Evolutionary conservation across 2,888 invertebrate genomes (phyloP).

Genomic region (Andricus curvator): DNA sequence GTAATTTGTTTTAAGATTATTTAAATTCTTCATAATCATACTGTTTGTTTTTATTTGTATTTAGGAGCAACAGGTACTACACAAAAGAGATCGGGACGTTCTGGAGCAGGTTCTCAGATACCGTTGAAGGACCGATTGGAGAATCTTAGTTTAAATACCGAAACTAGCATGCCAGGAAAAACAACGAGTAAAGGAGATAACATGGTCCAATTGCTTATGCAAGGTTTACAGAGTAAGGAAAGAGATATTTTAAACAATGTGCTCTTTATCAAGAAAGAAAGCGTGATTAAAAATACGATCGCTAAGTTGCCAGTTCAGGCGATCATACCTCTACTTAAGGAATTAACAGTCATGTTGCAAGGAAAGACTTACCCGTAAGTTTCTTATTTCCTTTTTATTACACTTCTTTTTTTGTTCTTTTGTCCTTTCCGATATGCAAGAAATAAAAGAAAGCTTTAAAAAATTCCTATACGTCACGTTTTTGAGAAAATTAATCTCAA

Average conservation of each 20-base stretch:
- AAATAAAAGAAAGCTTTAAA: no score
- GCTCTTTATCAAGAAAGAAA: conserved; percentile 83
- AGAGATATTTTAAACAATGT: conserved; percentile 86
- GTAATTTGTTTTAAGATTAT: no score
- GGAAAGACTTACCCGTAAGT: conserved; percentile 86
- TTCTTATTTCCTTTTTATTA: conserved; percentile 20
- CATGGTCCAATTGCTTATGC: conserved; percentile 89
- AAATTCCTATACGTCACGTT: no score
- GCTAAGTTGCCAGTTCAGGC: conserved; percentile 87
- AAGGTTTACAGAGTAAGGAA: conserved; percentile 93
- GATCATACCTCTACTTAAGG: conserved; percentile 86
- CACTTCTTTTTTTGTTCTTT: neutral
- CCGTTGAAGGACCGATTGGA: conserved; percentile 91
- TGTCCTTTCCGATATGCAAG: no score
- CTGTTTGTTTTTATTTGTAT: conserved; percentile 15
- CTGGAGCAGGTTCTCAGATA: conserved; percentile 80
- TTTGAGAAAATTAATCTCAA: no score
- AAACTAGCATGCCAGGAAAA: conserved; percentile 73
- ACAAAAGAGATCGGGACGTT: conserved; percentile 72
- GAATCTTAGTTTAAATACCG: conserved; percentile 86
- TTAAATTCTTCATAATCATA: neutral
- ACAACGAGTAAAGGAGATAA: conserved; percentile 81
- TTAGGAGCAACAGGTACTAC: conserved; percentile 55
- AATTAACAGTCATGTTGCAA: conserved; percentile 85
- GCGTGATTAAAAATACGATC: conserved; percentile 87